Conservation (phyloP, 1,140 invertebrate species). For the Doryteuthis pealeii region DNA sequence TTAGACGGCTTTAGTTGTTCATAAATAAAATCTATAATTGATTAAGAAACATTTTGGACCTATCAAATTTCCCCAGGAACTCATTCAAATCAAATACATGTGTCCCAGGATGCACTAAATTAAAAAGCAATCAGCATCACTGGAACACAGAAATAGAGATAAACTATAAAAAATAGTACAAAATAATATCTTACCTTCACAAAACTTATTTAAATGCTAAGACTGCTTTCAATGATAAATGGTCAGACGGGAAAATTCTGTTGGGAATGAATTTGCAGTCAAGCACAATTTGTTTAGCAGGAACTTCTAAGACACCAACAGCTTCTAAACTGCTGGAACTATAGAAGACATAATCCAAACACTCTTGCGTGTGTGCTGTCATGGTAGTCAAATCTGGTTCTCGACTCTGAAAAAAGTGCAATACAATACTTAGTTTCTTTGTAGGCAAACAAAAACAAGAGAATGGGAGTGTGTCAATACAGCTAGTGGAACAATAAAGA, state of each 20-base stretch:
- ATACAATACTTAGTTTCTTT: too few species aligned
- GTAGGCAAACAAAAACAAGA: neutral
- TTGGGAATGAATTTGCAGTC: conserved; percentile 36
- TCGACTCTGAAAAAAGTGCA: conserved; percentile 30
- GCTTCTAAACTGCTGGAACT: conserved; percentile 31
- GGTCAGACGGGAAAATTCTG: conserved; percentile 43
- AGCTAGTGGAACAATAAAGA: too few species aligned
- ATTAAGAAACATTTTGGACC: too few species aligned
- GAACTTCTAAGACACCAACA: conserved; percentile 32
- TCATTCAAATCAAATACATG: too few species aligned
- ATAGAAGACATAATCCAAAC: conserved; percentile 44
- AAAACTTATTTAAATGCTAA: conserved; percentile 31
- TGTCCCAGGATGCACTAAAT: too few species aligned
- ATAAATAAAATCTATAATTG: too few species aligned
- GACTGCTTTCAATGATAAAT: conserved; percentile 41
- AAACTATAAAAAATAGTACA: too few species aligned
- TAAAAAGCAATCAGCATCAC: too few species aligned
- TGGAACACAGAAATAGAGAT: too few species aligned
- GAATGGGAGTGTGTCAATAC: too few species aligned
- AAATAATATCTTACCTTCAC: neutral
- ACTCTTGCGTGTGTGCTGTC: conserved; percentile 24
- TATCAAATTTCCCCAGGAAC: too few species aligned
- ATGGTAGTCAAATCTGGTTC: conserved; percentile 41
- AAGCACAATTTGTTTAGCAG: conserved; percentile 25
- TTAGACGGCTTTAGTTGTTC: too few species aligned